Base-by-base conservation (phyloP, 2,888 invertebrate species). In the Eupithecia tripunctaria region DNA sequence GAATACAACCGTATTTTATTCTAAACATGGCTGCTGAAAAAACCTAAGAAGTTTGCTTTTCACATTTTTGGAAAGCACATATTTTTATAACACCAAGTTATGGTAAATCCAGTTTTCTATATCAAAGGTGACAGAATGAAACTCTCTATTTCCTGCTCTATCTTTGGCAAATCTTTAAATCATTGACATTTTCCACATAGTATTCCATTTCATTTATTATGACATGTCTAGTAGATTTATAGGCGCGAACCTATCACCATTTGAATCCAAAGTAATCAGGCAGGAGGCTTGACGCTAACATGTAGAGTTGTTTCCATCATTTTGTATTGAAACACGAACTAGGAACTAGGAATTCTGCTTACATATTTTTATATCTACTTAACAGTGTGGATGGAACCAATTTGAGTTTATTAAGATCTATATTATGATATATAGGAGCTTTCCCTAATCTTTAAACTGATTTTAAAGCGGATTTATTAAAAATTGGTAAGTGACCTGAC, bases 201-300 rank as follows among this genome's bases (percentile, higher is more conserved):
- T 56, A 14, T 27, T 27, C 27, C 25, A 8, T 27, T 59, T 29
- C 18, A 18, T 18, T 60, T 64, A 29, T 25, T 51, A 56, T 59
- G 25, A 29, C 64, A 70, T 68, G 32, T 80, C 76, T 85, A 81
- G 62, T 71, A 67, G 68, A 70, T 80, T 68, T 70, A 41, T 74
- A 75, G 66, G 76, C 81, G 81, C 80, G 82, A 84, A 83, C 83
- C 86, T 84, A 86, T 88, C 85, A 85, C 83, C 82, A 83, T 87
- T 87, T 85, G 85, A 83, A 84, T 86, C 82, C 82, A 81, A 84
- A 84, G 88, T 85, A 88, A 88, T 88, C 86, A 87, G 84, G 79
- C 82, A 81, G 81, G 81, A 82, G 81, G 80, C 81, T 82, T 79
- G 83, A 83, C 84, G 82, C 84, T 83, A 82, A 80, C 75, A 81